Conservation (phyloP, 2,113 vertebrate genomes). For the Phaethornis superciliosus region DNA sequence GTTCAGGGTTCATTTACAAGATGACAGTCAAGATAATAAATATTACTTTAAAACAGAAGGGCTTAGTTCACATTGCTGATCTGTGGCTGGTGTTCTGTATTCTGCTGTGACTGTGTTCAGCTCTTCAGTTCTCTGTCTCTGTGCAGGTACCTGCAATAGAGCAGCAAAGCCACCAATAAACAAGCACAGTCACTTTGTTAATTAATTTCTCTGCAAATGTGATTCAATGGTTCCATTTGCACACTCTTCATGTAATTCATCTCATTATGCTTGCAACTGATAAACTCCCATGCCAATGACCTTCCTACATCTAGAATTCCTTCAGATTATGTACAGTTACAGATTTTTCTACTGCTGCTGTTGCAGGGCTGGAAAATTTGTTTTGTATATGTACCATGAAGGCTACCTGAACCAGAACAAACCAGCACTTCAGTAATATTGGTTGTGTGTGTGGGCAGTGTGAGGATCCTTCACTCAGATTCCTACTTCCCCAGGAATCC, state of each 20-base stretch:
- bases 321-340: neutral
- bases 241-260: neutral
- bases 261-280: neutral
- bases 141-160: neutral
- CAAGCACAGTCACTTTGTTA: neutral
- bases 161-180: neutral
- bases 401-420: neutral
- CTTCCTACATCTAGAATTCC: neutral
- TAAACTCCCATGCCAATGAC: neutral
- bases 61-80: neutral
- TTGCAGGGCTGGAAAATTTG: neutral
- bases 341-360: neutral
- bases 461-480: neutral
- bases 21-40: neutral
- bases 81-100: neutral
- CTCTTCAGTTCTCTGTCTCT: neutral
- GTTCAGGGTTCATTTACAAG: slow-evolving; percentile 26
- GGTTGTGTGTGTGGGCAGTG: neutral
- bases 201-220: neutral
- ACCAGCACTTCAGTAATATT: neutral
- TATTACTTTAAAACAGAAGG: neutral
- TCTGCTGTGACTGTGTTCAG: neutral
- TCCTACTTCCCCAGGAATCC: neutral
- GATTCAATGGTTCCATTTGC: neutral
- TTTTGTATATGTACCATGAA: neutral